Evolutionary conservation across 2,888 invertebrate genomes (phyloP).

Genomic region (Pyrrhia umbra): DNA sequence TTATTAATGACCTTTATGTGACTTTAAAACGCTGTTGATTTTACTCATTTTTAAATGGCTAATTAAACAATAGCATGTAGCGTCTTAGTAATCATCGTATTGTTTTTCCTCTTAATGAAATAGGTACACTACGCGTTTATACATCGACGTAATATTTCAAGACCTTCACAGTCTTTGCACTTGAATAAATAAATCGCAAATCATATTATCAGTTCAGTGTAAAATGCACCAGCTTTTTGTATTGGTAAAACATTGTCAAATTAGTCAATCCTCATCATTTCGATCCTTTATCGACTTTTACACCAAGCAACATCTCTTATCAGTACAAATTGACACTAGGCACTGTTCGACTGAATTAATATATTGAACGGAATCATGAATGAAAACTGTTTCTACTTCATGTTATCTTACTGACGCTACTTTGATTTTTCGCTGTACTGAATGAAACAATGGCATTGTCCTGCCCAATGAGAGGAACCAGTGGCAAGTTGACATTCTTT

Average conservation of each 20-base stretch:
- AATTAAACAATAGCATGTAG: no score
- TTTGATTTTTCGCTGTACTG: slow-evolving; percentile 12
- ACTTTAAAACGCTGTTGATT: no score
- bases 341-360: neutral
- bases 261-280: neutral
- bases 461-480: slow-evolving; percentile 16
- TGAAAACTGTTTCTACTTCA: neutral
- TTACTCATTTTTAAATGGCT: no score
- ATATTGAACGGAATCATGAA: neutral
- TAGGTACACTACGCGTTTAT: no score
- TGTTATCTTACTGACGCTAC: slow-evolving; percentile 6
- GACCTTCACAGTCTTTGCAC: neutral
- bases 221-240: neutral
- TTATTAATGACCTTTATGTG: no score
- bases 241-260: neutral
- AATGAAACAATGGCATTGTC: slow-evolving; percentile 33
- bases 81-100: no score
- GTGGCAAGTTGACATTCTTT: slow-evolving; percentile 31
- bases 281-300: neutral
- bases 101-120: no score
- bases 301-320: neutral
- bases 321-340: neutral
- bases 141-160: no score
- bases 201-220: neutral
- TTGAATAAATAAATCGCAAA: neutral